Evolutionary conservation across 1,140 invertebrate species (phyloP).

Genomic region (Trachymyrmex septentrionalis): DNA sequence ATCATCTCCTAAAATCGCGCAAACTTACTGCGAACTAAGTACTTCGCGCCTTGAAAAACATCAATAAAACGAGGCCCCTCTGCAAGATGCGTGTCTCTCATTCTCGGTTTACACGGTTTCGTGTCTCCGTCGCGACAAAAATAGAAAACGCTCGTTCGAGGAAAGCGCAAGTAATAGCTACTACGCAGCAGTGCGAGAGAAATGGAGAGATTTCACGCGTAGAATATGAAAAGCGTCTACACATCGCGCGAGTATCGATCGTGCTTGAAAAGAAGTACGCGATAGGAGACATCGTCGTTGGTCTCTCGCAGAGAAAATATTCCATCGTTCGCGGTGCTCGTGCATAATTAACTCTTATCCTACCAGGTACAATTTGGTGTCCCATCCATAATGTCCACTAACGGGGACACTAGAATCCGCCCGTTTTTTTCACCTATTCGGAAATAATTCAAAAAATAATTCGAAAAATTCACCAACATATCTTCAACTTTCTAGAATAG

Average conservation of each 20-base stretch:
- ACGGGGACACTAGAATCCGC: no score
- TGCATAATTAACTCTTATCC: no score
- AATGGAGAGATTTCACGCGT: slow-evolving; percentile 27
- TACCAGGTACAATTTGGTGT: no score
- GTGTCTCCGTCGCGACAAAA: slow-evolving; percentile 44
- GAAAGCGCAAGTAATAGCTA: slow-evolving; percentile 54
- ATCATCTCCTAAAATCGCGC: slow-evolving; percentile 32
- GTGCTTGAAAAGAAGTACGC: slow-evolving; percentile 5
- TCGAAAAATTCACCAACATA: no score
- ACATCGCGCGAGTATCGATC: slow-evolving; percentile 1
- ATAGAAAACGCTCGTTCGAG: slow-evolving; percentile 43
- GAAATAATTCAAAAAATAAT: no score
- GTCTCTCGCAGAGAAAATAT: background rate
- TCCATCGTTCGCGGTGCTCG: background rate
- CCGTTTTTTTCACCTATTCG: no score
- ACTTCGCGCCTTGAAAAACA: background rate
- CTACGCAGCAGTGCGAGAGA: slow-evolving; percentile 22
- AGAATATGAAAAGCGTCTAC: slow-evolving; percentile 14
- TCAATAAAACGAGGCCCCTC: slow-evolving; percentile 45
- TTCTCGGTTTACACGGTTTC: slow-evolving; percentile 5
- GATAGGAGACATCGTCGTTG: background rate
- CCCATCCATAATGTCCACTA: no score
- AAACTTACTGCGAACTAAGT: slow-evolving; percentile 33
- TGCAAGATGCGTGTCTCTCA: slow-evolving; percentile 22
- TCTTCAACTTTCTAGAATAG: no score